phyloP scores from a whole-genome alignment of 35 echinoderm and acorn worm species.

The Nesometra sesokonis region DNA sequence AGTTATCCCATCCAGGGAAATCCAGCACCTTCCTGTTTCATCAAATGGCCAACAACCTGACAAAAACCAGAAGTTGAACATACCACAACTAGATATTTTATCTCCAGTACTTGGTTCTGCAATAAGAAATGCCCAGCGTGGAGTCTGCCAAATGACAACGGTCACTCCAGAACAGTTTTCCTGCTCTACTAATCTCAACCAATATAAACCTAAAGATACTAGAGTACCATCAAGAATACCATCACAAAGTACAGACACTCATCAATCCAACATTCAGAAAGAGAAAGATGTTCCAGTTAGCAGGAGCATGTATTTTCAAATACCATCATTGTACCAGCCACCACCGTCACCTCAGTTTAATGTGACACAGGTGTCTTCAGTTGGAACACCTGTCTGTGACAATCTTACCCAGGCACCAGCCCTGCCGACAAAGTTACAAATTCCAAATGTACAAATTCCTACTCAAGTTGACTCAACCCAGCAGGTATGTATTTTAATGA shows the following conservation, averaged over 20 bases:
- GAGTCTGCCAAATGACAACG: too few relatives aligned
- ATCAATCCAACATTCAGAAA: background rate
- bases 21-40: background rate
- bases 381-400: background rate
- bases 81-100: background rate
- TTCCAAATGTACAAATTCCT: too few relatives aligned
- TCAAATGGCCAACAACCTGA: background rate
- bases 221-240: background rate
- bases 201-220: background rate
- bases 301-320: background rate
- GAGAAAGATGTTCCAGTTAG: background rate
- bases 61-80: background rate
- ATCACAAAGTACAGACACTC: background rate
- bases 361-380: background rate
- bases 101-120: too few relatives aligned
- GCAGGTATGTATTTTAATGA: too few relatives aligned
- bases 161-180: too few relatives aligned
- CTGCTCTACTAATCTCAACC: background rate
- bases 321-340: background rate
- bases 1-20: background rate
- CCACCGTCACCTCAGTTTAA: background rate
- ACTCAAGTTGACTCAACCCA: too few relatives aligned
- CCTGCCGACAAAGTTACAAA: too few relatives aligned
- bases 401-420: background rate
- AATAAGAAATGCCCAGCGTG: too few relatives aligned